Conservation (phyloP, 92 coral and sea anemone species). For the Meandrina meandrites region DNA sequence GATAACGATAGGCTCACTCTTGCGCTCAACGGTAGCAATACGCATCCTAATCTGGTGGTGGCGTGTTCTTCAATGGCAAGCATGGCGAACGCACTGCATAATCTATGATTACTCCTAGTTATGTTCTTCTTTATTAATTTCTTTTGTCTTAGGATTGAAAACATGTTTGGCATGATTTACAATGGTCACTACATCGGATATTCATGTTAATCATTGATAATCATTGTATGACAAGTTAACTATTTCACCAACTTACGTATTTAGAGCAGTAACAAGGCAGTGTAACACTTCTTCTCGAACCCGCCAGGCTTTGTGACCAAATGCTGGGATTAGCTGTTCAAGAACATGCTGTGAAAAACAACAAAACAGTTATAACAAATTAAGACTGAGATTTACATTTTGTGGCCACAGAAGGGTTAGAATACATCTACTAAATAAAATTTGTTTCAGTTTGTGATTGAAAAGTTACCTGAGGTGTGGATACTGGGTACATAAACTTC, state of each 20-base stretch:
- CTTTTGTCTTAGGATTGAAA: not conserved
- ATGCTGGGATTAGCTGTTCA: slow-evolving; percentile 87
- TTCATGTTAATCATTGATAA: no score
- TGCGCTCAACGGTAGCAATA: no score
- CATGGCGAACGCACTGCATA: no score
- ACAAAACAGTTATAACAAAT: slow-evolving; percentile 9
- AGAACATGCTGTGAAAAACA: slow-evolving; percentile 77
- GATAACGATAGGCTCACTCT: no score
- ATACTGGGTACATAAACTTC: slow-evolving; percentile 92
- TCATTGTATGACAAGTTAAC: not conserved
- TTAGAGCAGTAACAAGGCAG: slow-evolving; percentile 78
- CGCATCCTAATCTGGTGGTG: no score
- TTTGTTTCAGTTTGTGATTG: not conserved
- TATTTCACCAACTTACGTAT: slow-evolving; percentile 66
- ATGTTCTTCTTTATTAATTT: not conserved
- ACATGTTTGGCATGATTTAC: not conserved
- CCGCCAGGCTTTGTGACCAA: slow-evolving; percentile 96
- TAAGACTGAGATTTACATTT: not conserved
- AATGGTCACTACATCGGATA: no score
- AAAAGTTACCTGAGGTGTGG: slow-evolving; percentile 89
- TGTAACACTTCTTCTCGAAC: slow-evolving; percentile 95
- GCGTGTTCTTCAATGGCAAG: no score
- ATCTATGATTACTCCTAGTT: no score
- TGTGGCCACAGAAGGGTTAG: not conserved
- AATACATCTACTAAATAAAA: not conserved